Base-by-base conservation (phyloP, 2,113 vertebrate genomes). In the Mobula birostris region DNA sequence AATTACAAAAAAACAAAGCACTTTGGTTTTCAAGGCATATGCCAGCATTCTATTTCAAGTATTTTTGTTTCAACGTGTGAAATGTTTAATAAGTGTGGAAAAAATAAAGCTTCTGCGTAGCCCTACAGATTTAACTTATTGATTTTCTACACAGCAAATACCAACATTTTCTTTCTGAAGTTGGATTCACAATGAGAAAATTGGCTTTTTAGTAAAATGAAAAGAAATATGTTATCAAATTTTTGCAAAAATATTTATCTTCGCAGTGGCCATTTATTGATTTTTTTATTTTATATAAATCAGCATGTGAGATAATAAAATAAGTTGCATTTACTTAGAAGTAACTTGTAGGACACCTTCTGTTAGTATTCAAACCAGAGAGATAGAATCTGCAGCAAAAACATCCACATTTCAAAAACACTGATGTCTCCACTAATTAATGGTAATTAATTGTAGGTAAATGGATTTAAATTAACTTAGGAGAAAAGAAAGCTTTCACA, bases 391-490 rank as follows among this genome's bases (percentile, higher is more conserved):
- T 29, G 40, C 68, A 74, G 32, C 74, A 93, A 92, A 93, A 74
- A 76, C 68, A 93, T 27, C 61, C 40, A 56, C 36, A 36, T 93
- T 93, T 93, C 91, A 76, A 93, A 90, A 93, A 93, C 68, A 93
- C 70, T 93, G 91, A 93, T 93, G 91, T 56, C 91, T 93, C 48
- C 85, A 32, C 70, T 93, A 93, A 93, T 93, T 93, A 93, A 93
- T 74, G 91, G 36, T 93, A 93, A 93, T 93, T 93, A 93, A 93
- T 93, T 93, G 97, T 98, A 99, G 99, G 99, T 98, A 99, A 98
- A 99, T 97, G 97, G 97, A 97, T 97, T 97, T 97, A 97, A 97
- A 97, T 97, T 96, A 97, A 96, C 95, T 95, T 95, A 95, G 94
- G 91, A 93, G 91, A 72, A 93, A 93, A 93, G 95, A 95, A 96